Percentiles rank a stretch among this genome's conserved stretches.
Conservation (phyloP, 2,888 invertebrate genomes). For the Blastobasis lacticolella region DNA sequence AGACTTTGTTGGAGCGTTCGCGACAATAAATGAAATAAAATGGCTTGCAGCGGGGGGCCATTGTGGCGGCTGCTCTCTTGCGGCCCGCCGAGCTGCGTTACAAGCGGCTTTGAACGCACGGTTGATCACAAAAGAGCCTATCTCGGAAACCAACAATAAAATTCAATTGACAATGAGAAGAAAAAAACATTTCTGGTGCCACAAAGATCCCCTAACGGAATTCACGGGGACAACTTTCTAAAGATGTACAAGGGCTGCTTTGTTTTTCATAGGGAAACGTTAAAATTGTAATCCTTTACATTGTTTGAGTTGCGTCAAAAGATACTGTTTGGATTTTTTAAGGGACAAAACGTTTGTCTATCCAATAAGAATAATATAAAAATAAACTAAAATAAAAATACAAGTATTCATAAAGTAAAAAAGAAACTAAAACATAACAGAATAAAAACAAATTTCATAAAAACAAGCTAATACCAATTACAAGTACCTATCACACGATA, state of each 20-base stretch:
- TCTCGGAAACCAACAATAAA: conserved; percentile 71
- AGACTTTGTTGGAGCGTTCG: conserved; percentile 34
- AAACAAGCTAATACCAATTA: background rate
- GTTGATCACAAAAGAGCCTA: conserved; percentile 66
- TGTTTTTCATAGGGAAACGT: conserved; percentile 51
- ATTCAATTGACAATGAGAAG: conserved; percentile 69
- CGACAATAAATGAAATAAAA: conserved; percentile 61
- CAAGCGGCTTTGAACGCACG: conserved; percentile 69
- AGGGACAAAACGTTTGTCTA: too few relatives aligned
- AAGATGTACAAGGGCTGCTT: conserved; percentile 49
- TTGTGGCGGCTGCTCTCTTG: conserved; percentile 62
- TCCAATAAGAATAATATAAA: too few relatives aligned
- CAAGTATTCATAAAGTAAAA: background rate
- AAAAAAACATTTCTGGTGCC: conserved; percentile 47
- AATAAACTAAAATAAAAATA: background rate
- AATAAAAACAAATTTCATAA: background rate
- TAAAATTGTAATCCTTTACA: conserved; percentile 36
- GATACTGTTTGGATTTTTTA: background rate
- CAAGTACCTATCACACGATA: too few relatives aligned
- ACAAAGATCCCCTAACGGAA: conserved; percentile 63
- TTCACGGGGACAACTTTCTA: conserved; percentile 52
- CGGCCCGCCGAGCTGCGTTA: conserved; percentile 35
- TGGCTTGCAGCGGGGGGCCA: conserved; percentile 56
- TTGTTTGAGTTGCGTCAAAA: conserved; percentile 3
- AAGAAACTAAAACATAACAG: background rate